Evolutionary conservation across 2,797 vertebrate species (phyloP), one percentile per base, ranked within the genome.

Genomic region (Salmo trutta): DNA sequence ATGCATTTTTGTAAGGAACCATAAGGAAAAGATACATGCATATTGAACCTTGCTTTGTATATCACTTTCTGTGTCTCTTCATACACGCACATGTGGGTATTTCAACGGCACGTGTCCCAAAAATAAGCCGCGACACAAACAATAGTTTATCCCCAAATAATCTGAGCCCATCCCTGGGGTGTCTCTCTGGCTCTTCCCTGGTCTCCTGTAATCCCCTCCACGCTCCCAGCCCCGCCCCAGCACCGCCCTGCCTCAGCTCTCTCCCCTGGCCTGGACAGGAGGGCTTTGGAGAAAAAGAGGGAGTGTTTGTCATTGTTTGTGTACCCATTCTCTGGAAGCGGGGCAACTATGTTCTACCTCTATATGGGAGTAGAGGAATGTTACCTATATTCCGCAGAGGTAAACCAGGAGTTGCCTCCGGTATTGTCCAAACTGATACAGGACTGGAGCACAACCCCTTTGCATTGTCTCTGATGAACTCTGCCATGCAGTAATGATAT

Each of bases 91-190:
- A 73, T 8, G 53, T 7, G 14, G 27, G 36, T 31, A 41, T 75
- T 71, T 75, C 27, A 73, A 71, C 62, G 21, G 66, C 69, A 24
- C 27, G 56, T 75, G 77, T 66, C 53, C 17, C 21, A 53, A 74
- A 78, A 75, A 71, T 62, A 79, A 56, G 10, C 54, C 59, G 53
- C 51, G 65, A 51, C 74, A 52, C 71, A 51, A 41, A 47, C 29
- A 56, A 54, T 53, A 17, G n/a, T 56, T 12, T 52, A 31, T 73
- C 59, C 31, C 24, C 66, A 75, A 75, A 75, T 65, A 75, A 65
- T 68, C 66, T 19, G 8, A 27, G 16, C 52, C 36, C 21, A n/a
- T 29, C 51, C 29, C 21, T 29, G 47, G 70, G 70, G 41, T 47
- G 41, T 47, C 3, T n/a, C 36, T 71, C 6, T n/a, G 10, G 19